Conservation (phyloP, 1,140 invertebrate species). For the Coelopa frigida region DNA sequence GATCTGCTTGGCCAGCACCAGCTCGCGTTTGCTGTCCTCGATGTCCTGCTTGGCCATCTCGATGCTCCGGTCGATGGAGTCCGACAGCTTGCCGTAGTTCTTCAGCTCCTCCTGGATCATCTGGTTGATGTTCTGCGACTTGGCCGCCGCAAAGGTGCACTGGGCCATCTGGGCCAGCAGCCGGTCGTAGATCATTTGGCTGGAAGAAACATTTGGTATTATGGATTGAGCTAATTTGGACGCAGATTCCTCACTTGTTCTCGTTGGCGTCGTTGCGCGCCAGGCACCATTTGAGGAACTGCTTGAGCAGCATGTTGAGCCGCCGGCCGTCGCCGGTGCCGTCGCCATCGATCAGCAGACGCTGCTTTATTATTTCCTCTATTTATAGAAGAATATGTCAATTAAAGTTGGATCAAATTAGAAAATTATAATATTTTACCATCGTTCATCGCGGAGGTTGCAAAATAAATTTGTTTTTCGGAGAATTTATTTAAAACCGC, state of each 20-base stretch:
- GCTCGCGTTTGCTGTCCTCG: conserved; percentile 63
- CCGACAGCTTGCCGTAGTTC: conserved; percentile 73
- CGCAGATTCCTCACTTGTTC: conserved; percentile 53
- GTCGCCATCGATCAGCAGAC: conserved; percentile 90
- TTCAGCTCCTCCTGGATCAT: conserved; percentile 80
- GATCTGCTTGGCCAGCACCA: conserved; percentile 72
- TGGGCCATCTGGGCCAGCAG: conserved; percentile 75
- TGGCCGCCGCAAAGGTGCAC: conserved; percentile 81
- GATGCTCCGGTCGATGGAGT: conserved; percentile 70
- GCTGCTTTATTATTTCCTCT: conserved; percentile 86
- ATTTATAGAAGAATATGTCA: background rate
- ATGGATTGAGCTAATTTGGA: background rate
- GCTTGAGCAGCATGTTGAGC: conserved; percentile 78
- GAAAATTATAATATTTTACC: background rate
- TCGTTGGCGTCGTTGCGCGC: conserved; percentile 58
- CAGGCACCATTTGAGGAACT: conserved; percentile 82
- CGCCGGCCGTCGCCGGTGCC: conserved; percentile 90
- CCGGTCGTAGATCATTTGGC: conserved; percentile 64
- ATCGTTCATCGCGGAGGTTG: too few species aligned
- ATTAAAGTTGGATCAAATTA: conserved; percentile 5
- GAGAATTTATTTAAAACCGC: background rate
- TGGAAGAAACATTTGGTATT: conserved; percentile 9
- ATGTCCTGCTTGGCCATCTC: conserved; percentile 68
- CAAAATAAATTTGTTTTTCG: too few species aligned
- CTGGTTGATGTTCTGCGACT: conserved; percentile 67